phyloP scores from a whole-genome alignment of 2,888 invertebrate species.

The Lapara coniferarum region DNA sequence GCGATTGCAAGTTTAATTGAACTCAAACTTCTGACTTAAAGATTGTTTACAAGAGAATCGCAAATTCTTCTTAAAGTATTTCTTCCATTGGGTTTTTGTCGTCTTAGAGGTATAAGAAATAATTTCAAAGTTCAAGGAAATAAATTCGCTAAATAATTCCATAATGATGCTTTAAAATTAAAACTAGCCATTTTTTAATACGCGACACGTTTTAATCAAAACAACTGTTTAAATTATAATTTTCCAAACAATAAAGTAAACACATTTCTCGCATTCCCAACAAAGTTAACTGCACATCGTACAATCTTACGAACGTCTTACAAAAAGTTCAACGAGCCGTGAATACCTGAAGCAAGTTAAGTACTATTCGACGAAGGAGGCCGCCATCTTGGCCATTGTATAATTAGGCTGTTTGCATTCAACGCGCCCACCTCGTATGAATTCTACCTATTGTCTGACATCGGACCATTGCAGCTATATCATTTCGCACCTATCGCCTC shows the following conservation, averaged over 20 bases:
- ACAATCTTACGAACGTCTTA: conserved; percentile 39
- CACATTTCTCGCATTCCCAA: conserved; percentile 30
- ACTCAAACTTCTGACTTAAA: neutral
- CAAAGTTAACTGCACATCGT: conserved; percentile 30
- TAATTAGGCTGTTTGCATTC: conserved; percentile 82
- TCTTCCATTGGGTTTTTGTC: too few species aligned
- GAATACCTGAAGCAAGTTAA: conserved; percentile 53
- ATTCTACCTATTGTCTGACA: conserved; percentile 83
- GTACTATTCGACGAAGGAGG: conserved; percentile 46
- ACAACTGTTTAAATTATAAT: too few species aligned
- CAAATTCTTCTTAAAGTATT: neutral
- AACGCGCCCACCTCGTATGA: conserved; percentile 71
- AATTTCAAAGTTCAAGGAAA: neutral
- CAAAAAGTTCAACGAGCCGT: conserved; percentile 49
- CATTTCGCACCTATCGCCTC: conserved; percentile 77
- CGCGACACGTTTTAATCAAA: too few species aligned
- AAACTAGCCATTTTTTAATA: too few species aligned
- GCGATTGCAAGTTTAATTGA: conserved; percentile 52
- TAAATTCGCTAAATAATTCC: neutral
- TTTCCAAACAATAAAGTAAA: neutral
- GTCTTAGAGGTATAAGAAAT: neutral
- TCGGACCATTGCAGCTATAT: conserved; percentile 81
- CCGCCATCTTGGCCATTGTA: conserved; percentile 73
- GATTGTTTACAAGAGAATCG: neutral
- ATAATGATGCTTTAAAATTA: too few species aligned